Evolutionary conservation across 2,797 vertebrate species (phyloP).

Genomic region (Gorsachius magnificus): DNA sequence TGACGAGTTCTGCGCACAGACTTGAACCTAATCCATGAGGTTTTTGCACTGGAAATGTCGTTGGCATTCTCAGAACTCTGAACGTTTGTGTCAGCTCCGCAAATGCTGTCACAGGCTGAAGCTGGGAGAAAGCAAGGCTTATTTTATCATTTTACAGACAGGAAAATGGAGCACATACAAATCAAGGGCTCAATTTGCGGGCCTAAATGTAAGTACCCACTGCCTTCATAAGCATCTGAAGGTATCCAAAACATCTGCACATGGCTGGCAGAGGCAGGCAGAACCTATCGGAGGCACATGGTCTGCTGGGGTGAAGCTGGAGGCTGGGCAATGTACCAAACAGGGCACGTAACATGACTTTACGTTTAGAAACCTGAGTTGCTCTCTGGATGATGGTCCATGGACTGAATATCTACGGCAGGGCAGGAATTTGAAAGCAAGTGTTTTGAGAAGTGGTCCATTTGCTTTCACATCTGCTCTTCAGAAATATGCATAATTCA

Average conservation of each 20-base stretch:
- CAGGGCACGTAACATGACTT: neutral
- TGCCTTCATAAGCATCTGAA: neutral
- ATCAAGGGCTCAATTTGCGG: neutral
- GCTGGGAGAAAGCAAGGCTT: neutral
- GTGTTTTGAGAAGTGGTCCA: neutral
- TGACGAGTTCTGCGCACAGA: neutral
- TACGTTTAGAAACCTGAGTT: neutral
- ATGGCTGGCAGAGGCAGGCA: neutral
- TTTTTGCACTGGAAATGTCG: neutral
- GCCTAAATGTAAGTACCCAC: neutral
- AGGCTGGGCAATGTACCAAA: neutral
- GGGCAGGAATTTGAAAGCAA: neutral
- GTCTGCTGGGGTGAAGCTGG: neutral
- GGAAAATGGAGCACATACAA: neutral
- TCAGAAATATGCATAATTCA: neutral
- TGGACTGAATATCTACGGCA: neutral
- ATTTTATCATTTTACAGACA: neutral
- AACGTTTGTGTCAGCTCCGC: fast-evolving
- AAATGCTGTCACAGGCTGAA: neutral
- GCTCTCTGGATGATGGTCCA: neutral
- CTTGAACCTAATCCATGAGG: neutral
- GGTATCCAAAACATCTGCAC: neutral
- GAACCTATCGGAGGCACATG: neutral
- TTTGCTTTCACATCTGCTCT: neutral
- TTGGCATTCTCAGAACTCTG: neutral